Evolutionary conservation across 2,888 invertebrate species (phyloP).

Genomic region (Sturmia bella): DNA sequence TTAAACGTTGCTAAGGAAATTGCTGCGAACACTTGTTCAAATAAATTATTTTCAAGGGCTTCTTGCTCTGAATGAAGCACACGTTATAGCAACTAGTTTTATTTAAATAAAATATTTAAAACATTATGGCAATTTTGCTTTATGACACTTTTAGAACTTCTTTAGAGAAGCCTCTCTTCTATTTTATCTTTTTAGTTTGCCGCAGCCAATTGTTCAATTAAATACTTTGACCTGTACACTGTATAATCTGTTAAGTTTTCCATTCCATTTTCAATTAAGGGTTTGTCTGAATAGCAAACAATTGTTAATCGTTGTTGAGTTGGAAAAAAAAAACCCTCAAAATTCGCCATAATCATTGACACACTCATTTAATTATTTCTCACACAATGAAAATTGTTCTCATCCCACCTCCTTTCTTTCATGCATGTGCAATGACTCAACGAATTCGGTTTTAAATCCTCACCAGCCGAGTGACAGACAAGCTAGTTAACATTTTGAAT

Average conservation of each 20-base stretch:
- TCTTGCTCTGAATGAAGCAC: not conserved
- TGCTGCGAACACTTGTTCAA: not conserved
- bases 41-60: not conserved
- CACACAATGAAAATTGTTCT: constrained; percentile 18
- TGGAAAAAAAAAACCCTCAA: constrained; percentile 63
- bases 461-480: constrained; percentile 14
- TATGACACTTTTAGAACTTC: constrained; percentile 1
- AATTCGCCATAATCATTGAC: constrained; percentile 64
- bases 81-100: not conserved
- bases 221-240: constrained; percentile 18
- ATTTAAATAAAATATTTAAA: not conserved
- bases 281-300: constrained; percentile 11
- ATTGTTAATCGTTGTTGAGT: constrained; percentile 47
- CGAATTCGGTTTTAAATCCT: constrained; percentile 32
- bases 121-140: not conserved
- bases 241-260: constrained; percentile 22
- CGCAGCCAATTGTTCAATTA: constrained; percentile 12
- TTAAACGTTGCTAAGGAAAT: too few relatives aligned
- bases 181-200: constrained; percentile 10
- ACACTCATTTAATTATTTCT: constrained; percentile 48
- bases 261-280: constrained; percentile 11
- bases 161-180: not conserved
- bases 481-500: constrained; percentile 53
- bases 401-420: not conserved
- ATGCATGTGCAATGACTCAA: constrained; percentile 44